Percentiles rank a stretch among this genome's conserved stretches.
Evolutionary conservation across 2,113 vertebrate species (phyloP).

Genomic region (Prionailurus bengalensis): DNA sequence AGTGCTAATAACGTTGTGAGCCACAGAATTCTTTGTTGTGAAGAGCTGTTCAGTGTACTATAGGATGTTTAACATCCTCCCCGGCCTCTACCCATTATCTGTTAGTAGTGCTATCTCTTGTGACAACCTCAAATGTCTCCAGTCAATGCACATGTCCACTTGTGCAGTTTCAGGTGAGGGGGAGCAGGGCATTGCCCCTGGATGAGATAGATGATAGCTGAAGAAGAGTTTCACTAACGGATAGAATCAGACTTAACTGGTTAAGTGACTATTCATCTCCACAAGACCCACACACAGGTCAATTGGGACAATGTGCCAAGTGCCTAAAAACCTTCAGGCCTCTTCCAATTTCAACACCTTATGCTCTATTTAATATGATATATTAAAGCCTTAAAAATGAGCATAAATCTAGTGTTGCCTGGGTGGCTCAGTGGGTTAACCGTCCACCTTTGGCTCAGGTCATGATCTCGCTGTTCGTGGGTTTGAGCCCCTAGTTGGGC

Average conservation of each 20-base stretch:
- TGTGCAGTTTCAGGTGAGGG: neutral
- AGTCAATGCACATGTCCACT: neutral
- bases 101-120: neutral
- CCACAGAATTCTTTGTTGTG: neutral
- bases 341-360: neutral
- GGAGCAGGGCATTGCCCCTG: neutral
- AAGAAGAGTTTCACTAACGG: neutral
- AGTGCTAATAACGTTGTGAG: neutral
- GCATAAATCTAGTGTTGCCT: neutral
- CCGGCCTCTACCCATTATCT: neutral
- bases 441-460: too few species aligned
- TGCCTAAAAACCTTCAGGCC: neutral
- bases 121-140: neutral
- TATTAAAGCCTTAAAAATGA: neutral
- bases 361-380: neutral
- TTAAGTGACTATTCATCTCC: neutral
- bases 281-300: neutral
- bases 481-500: too few species aligned
- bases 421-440: too few species aligned
- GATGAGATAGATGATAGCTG: neutral
- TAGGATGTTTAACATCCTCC: neutral
- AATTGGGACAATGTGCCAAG: neutral
- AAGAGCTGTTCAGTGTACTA: neutral
- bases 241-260: neutral
- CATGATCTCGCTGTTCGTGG: too few species aligned